These are phyloP conservation scores for Eupithecia tripunctaria DNA, from an alignment of 2,888 invertebrate genomes.

Conservation along the genomic window DNA sequence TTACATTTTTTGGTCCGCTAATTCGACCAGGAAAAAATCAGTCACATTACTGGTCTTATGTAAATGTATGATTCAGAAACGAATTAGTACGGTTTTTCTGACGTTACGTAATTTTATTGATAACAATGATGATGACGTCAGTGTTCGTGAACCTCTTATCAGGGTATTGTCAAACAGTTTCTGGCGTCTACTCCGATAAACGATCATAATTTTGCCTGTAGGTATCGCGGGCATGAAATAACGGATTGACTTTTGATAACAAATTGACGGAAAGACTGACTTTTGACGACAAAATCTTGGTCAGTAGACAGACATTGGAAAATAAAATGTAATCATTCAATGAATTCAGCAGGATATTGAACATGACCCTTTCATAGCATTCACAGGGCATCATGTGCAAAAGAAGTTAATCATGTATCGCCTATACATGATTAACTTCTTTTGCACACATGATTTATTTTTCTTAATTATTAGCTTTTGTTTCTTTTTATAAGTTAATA, in stretches of 20 bases:
- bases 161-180: background rate
- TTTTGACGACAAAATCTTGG: background rate
- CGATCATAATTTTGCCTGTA: background rate
- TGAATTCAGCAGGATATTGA: too few species aligned
- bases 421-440: too few species aligned
- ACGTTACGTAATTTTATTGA: constrained; percentile 32
- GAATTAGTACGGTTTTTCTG: constrained; percentile 37
- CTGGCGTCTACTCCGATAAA: background rate
- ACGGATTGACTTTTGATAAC: background rate
- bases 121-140: constrained; percentile 32
- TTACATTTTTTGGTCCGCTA: constrained; percentile 50
- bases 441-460: too few species aligned
- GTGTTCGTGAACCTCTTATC: constrained; percentile 10
- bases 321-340: too few species aligned
- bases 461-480: too few species aligned
- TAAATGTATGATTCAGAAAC: constrained; percentile 50
- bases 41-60: constrained; percentile 40
- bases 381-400: too few species aligned
- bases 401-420: too few species aligned
- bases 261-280: too few species aligned
- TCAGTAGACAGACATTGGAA: too few species aligned
- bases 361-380: too few species aligned
- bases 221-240: background rate
- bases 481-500: too few species aligned
- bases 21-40: constrained; percentile 52